Evolutionary conservation across 2,888 invertebrate genomes (phyloP).

Genomic region (Leucania comma): DNA sequence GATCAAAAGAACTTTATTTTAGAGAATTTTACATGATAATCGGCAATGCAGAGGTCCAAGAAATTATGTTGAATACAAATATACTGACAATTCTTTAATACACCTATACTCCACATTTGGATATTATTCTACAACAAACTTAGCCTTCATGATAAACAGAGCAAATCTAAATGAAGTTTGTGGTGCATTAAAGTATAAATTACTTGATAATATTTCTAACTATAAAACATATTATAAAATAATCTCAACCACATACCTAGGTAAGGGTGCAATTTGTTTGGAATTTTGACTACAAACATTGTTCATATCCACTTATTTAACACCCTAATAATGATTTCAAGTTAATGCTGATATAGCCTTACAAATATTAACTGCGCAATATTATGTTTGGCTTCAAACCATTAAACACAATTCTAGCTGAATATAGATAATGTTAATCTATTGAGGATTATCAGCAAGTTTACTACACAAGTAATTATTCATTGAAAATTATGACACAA

Average conservation of each 20-base stretch:
- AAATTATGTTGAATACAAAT: conserved; percentile 89
- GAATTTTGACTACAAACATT: conserved; percentile 75
- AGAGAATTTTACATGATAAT: conserved; percentile 90
- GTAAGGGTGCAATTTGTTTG: conserved; percentile 80
- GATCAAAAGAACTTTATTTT: conserved; percentile 91
- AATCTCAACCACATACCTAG: conserved; percentile 79
- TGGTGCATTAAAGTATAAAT: conserved; percentile 81
- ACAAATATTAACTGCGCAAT: conserved; percentile 71
- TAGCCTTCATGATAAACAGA: conserved; percentile 82
- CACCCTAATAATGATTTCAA: conserved; percentile 75
- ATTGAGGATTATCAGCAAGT: conserved; percentile 69
- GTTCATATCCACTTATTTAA: conserved; percentile 74
- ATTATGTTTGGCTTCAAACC: conserved; percentile 67
- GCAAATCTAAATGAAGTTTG: conserved; percentile 79
- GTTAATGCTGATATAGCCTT: conserved; percentile 72
- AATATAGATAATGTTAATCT: conserved; percentile 75
- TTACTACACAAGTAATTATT: conserved; percentile 68
- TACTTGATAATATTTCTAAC: conserved; percentile 74
- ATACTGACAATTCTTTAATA: conserved; percentile 87
- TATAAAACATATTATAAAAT: conserved; percentile 77
- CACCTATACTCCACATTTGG: conserved; percentile 86
- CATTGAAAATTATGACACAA: conserved; percentile 66
- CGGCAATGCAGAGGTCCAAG: conserved; percentile 90
- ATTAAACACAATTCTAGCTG: conserved; percentile 76
- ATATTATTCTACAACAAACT: conserved; percentile 86